Conservation (phyloP, 2,113 vertebrate genomes). For the Xenopus tropicalis region DNA sequence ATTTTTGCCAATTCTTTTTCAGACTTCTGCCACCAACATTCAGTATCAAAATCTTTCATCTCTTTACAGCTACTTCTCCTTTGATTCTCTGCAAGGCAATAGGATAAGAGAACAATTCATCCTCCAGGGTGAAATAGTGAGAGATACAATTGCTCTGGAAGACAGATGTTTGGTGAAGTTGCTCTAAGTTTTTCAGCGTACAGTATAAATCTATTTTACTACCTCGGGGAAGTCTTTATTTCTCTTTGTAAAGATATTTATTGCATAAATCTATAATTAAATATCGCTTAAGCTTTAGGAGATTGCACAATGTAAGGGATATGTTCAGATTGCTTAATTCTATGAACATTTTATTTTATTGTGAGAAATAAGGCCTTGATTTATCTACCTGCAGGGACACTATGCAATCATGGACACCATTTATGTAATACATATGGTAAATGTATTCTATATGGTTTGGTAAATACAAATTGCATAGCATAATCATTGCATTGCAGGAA, state of each 20-base stretch:
- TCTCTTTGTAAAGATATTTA: slow-evolving; percentile 9
- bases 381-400: not conserved
- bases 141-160: slow-evolving; percentile 24
- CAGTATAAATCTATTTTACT: slow-evolving; percentile 9
- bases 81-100: slow-evolving; percentile 25
- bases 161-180: slow-evolving; percentile 33
- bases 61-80: slow-evolving; percentile 33
- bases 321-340: not conserved
- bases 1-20: slow-evolving; percentile 16
- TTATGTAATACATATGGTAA: no score
- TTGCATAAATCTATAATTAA: not conserved
- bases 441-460: no score
- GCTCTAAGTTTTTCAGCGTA: slow-evolving; percentile 4
- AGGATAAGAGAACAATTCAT: slow-evolving; percentile 36
- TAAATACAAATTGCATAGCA: no score
- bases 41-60: slow-evolving; percentile 42
- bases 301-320: not conserved
- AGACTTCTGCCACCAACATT: slow-evolving; percentile 22
- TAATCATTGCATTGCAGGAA: no score
- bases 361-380: not conserved
- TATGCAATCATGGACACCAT: not conserved
- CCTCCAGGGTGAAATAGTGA: slow-evolving; percentile 40
- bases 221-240: slow-evolving; percentile 1
- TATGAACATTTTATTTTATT: not conserved
- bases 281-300: not conserved